These are phyloP conservation scores for Bufotes viridis DNA, from an alignment of 2,797 vertebrate genomes.

Conservation along the genomic window DNA sequence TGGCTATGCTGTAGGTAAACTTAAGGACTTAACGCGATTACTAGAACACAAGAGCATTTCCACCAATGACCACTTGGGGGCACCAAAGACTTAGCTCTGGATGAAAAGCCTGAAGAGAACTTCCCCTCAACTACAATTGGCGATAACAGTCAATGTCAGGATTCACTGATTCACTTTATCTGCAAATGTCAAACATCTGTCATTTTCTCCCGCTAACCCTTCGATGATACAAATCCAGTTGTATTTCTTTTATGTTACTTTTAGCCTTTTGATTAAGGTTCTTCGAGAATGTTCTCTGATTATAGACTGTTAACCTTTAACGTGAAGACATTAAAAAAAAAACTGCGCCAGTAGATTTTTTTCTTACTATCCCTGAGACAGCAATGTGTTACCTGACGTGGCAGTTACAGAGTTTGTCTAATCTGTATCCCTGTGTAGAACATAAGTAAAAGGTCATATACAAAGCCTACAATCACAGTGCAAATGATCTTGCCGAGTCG, in stretches of 20 bases:
- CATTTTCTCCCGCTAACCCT: background rate
- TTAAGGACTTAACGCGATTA: background rate
- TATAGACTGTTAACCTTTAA: slow-evolving; percentile 10
- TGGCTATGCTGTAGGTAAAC: background rate
- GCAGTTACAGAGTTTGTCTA: background rate
- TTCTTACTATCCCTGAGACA: background rate
- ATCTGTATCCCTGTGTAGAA: background rate
- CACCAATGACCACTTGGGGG: slow-evolving; percentile 2
- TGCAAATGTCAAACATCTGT: slow-evolving; percentile 42
- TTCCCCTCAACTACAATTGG: background rate
- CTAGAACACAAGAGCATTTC: background rate
- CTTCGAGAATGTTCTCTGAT: background rate
- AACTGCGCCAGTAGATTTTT: background rate
- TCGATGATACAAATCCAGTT: background rate
- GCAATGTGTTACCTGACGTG: background rate
- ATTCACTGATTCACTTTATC: slow-evolving; percentile 41
- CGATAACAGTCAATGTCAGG: slow-evolving; percentile 24
- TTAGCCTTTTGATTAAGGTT: slow-evolving; percentile 15
- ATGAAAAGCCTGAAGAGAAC: background rate
- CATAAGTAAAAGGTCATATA: slow-evolving; percentile 7
- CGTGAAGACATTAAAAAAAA: background rate
- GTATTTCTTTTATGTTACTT: slow-evolving; percentile 18
- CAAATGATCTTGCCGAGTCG: background rate
- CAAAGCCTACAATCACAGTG: background rate
- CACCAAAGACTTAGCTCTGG: background rate